Evolutionary conservation across 2,797 vertebrate species (phyloP).

Genomic region (Podarcis siculus): DNA sequence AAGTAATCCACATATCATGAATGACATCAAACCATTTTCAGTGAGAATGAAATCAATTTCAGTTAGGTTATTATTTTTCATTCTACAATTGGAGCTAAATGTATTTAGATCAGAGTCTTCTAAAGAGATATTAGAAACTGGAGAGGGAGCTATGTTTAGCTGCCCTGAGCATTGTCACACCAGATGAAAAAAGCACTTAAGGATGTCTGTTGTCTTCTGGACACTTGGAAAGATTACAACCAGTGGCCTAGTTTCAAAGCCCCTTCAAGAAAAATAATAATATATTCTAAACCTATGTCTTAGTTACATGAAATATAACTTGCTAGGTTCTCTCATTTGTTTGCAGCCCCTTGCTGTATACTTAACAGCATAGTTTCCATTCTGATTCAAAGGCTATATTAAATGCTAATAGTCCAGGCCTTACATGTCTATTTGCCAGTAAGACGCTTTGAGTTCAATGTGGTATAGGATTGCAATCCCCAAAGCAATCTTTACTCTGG

Average conservation of each 20-base stretch:
- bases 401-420: neutral
- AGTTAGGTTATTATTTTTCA: neutral
- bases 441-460: no score
- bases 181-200: neutral
- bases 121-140: neutral
- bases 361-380: neutral
- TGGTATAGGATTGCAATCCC: no score
- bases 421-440: no score
- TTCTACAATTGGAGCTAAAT: neutral
- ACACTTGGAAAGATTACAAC: neutral
- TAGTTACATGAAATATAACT: constrained; percentile 10
- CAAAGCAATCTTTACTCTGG: no score
- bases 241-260: neutral
- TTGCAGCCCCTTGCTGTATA: neutral
- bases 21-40: neutral
- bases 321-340: neutral
- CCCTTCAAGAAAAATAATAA: constrained; percentile 1
- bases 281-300: neutral
- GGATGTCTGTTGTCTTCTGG: neutral
- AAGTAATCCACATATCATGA: neutral
- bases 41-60: neutral
- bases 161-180: neutral
- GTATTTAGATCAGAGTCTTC: neutral
- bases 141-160: neutral
- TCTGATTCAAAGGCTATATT: constrained; percentile 1